A percentile compares a stretch with the other conserved stretches of the same genome.
phyloP scores from a whole-genome alignment of 2,888 invertebrate genomes.

The Sarcophaga subvicina region DNA sequence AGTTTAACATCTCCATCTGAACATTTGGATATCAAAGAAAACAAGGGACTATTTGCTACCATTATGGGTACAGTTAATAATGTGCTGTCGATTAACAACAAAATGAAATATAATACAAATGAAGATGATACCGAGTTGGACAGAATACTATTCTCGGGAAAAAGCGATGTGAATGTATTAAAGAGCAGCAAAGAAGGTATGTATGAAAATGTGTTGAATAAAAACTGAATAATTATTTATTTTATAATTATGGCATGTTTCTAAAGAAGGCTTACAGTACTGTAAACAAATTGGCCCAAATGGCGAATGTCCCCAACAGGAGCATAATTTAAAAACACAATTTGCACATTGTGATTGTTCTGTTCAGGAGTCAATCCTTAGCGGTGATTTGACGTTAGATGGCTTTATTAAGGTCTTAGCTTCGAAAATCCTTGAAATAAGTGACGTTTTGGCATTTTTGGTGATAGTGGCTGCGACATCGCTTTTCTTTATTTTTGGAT shows the following conservation, averaged over 20 bases:
- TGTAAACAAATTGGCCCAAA: constrained; percentile 74
- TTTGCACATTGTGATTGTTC: constrained; percentile 49
- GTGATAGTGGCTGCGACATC: constrained; percentile 88
- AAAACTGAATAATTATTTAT: constrained; percentile 1
- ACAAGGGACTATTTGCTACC: constrained; percentile 77
- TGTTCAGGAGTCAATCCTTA: neutral
- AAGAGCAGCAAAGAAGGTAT: constrained; percentile 39
- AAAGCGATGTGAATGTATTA: constrained; percentile 20
- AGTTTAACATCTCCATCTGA: constrained; percentile 60
- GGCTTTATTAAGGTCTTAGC: constrained; percentile 75
- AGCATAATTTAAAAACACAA: neutral
- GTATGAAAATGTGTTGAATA: neutral
- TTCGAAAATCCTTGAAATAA: constrained; percentile 77
- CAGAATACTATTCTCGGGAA: constrained; percentile 73
- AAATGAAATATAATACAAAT: constrained; percentile 55
- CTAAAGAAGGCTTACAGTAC: constrained; percentile 69
- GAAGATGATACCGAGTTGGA: constrained; percentile 73
- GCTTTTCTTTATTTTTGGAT: constrained; percentile 88
- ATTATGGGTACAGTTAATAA: constrained; percentile 79
- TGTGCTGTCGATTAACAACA: constrained; percentile 73
- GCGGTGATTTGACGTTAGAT: constrained; percentile 70
- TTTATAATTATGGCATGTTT: neutral
- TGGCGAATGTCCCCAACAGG: constrained; percentile 68
- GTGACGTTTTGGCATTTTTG: constrained; percentile 84
- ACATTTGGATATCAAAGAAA: constrained; percentile 68